phyloP scores from a whole-genome alignment of 2,888 invertebrate genomes.

The Hemicrepidius hirtus region DNA sequence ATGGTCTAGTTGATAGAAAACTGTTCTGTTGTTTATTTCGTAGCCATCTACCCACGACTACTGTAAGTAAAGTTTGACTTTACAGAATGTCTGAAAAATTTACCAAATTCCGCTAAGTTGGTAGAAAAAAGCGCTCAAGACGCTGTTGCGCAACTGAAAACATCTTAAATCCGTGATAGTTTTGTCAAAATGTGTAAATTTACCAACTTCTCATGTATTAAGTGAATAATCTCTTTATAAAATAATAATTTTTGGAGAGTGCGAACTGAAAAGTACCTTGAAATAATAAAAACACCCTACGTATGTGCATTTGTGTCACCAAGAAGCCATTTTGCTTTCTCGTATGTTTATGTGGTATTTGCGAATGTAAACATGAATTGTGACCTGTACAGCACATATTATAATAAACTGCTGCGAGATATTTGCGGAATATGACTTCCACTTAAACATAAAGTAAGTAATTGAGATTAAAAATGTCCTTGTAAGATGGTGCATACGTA shows the following conservation, averaged over 20 bases:
- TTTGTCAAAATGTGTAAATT: slow-evolving; percentile 57
- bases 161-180: slow-evolving; percentile 53
- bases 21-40: too few species aligned
- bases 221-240: background rate
- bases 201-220: slow-evolving; percentile 5
- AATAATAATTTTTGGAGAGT: background rate
- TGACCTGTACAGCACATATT: slow-evolving; percentile 61
- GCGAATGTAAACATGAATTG: slow-evolving; percentile 69
- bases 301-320: slow-evolving; percentile 63
- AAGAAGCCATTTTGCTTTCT: slow-evolving; percentile 70
- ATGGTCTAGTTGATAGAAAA: too few species aligned
- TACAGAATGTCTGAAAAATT: slow-evolving; percentile 24
- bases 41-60: slow-evolving; percentile 4
- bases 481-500: slow-evolving; percentile 29
- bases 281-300: slow-evolving; percentile 37
- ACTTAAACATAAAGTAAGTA: slow-evolving; percentile 39
- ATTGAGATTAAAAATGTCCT: background rate
- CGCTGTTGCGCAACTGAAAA: slow-evolving; percentile 69
- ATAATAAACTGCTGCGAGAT: slow-evolving; percentile 50
- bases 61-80: background rate
- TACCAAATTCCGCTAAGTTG: slow-evolving; percentile 27
- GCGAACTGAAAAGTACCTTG: background rate
- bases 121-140: slow-evolving; percentile 37
- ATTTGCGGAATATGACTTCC: slow-evolving; percentile 33
- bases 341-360: slow-evolving; percentile 62